phyloP scores from a whole-genome alignment of 2,888 invertebrate species.

The Stenotaenia linearis region DNA sequence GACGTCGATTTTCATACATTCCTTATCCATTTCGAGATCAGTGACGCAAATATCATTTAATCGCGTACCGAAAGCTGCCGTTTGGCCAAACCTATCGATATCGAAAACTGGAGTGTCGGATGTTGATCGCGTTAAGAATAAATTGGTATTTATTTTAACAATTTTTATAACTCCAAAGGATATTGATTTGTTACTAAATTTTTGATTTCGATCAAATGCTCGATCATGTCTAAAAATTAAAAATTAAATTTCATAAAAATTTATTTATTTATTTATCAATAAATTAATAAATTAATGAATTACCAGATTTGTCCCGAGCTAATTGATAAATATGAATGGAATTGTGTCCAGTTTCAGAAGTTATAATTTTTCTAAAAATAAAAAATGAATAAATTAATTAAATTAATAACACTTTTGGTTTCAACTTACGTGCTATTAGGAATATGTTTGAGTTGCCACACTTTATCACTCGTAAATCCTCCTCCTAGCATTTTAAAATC shows the following conservation, averaged over 20 bases:
- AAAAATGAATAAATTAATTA: background rate
- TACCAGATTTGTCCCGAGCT: background rate
- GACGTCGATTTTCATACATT: background rate
- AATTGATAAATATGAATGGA: background rate
- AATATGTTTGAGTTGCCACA: slow-evolving; percentile 1
- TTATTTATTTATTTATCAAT: background rate
- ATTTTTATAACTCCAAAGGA: background rate
- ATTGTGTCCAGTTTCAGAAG: background rate
- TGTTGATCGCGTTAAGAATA: background rate
- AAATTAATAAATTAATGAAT: background rate
- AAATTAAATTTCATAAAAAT: background rate
- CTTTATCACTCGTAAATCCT: background rate
- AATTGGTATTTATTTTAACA: background rate
- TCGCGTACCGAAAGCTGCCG: background rate
- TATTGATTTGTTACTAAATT: background rate
- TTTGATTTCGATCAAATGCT: background rate
- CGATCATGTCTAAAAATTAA: background rate
- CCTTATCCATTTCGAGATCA: background rate
- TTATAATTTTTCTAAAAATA: background rate
- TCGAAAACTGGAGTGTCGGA: background rate
- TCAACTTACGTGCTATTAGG: slow-evolving; percentile 13
- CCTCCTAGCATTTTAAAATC: slow-evolving; percentile 2
- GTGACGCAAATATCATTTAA: background rate
- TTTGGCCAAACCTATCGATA: background rate
- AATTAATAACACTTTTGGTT: background rate